Conservation (phyloP, 1,140 invertebrate species). For the Leptinotarsa texana region DNA sequence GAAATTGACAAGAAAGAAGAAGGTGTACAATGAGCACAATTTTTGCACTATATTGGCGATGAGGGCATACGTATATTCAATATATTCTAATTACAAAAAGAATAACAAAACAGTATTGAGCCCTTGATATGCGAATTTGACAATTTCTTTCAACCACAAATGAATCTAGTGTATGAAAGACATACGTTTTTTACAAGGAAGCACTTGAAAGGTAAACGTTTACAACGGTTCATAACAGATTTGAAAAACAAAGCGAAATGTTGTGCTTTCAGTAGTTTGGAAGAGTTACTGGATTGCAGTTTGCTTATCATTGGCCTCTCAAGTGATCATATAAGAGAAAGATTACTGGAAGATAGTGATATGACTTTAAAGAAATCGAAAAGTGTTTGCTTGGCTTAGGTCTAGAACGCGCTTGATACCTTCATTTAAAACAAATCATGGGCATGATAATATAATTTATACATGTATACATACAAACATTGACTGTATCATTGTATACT, state of each 20-base stretch:
- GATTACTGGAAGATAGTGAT: too few species aligned
- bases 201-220: not conserved
- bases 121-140: not conserved
- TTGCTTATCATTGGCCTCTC: too few species aligned
- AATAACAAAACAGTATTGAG: not conserved
- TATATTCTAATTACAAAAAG: not conserved
- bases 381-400: too few species aligned
- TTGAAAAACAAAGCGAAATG: not conserved
- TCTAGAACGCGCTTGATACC: too few species aligned
- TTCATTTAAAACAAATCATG: too few species aligned
- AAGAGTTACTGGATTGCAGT: too few species aligned
- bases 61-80: not conserved
- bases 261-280: not conserved
- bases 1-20: too few species aligned
- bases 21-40: not conserved
- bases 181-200: not conserved
- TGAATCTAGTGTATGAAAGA: not conserved
- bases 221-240: not conserved
- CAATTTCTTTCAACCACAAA: not conserved
- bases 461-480: too few species aligned
- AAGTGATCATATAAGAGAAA: too few species aligned
- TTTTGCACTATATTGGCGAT: not conserved
- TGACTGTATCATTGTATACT: too few species aligned
- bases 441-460: too few species aligned
- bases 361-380: too few species aligned